Conservation (phyloP, 2,797 vertebrate genomes). For the Pampus argenteus region DNA sequence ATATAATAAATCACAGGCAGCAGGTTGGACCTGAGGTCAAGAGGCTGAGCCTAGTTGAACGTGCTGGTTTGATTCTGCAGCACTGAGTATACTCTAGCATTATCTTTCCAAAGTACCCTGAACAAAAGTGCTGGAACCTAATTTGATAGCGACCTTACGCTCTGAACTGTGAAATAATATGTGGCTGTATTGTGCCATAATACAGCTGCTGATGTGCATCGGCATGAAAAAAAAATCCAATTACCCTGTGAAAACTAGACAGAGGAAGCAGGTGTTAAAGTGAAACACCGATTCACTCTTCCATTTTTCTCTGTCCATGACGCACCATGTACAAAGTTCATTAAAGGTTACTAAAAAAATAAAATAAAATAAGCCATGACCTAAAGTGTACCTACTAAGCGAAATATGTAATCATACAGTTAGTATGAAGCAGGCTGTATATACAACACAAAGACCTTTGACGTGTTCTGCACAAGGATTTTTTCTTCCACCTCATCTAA, state of each 20-base stretch:
- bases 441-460: constrained; percentile 43
- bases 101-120: neutral
- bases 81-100: constrained; percentile 17
- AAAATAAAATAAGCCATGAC: constrained; percentile 12
- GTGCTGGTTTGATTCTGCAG: constrained; percentile 47
- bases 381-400: constrained; percentile 6
- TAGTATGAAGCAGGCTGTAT: constrained; percentile 17
- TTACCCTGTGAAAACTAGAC: constrained; percentile 32
- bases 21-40: constrained; percentile 43
- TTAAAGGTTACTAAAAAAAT: constrained; percentile 15
- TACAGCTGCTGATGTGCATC: constrained; percentile 21
- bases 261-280: constrained; percentile 42
- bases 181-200: neutral
- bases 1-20: constrained; percentile 71
- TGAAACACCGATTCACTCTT: constrained; percentile 16
- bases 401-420: constrained; percentile 26
- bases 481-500: constrained; percentile 55
- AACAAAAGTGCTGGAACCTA: constrained; percentile 4
- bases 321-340: neutral
- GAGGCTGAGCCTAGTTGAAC: constrained; percentile 21
- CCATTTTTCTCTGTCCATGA: constrained; percentile 36
- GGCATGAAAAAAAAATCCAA: constrained; percentile 27
- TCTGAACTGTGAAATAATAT: constrained; percentile 42
- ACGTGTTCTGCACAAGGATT: constrained; percentile 37
- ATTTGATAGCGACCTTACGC: constrained; percentile 28